Base-by-base conservation (phyloP, 2,888 invertebrate species). In the Microctonus aethiopoides region DNA sequence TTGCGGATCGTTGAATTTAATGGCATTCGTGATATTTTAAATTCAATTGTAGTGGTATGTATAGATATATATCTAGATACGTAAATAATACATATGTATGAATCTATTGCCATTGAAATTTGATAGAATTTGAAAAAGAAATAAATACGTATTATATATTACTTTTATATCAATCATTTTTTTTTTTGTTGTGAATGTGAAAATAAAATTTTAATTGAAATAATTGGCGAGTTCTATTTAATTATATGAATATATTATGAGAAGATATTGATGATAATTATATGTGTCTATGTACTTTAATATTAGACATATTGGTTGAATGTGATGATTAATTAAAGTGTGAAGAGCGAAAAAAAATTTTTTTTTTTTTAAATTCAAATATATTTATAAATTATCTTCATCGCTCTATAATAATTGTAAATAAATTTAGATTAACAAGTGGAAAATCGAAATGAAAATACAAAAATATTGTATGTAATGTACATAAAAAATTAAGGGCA, bases 381-480 rank as follows among this genome's bases (percentile, higher is more conserved):
- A 16, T 34, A 1, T 20, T 59, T 16, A 22, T 26, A 24, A 24
- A 26, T n/a, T 24, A 61, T 71, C 70, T 71, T 65, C 51, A 57
- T 68, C 69, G 54, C 56, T 75, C 70, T 39, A 69, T 67, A 63
- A 72, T 72, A 71, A 68, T 52, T 76, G 75, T 74, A 78, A 75
- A 77, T 77, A 78, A 51, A 65, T 68, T 41, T 67, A 64, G 68
- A 57, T 71, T 75, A 71, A 75, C 71, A 71, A 75, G 71, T 70
- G 70, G 73, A 70, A 74, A 73, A 74, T n/a, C n/a, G n/a, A 70
- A 74, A 75, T 73, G 76, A 76, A 75, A 72, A 74, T 74, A 72
- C 67, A 70, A 72, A 74, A 75, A 70, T 72, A 66, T 72, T 81
- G 80, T 77, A 83, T 79, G 80, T 79, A 80, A 76, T 83, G 83